Conservation (phyloP, 1,140 invertebrate species). For the Anoplophora glabripennis region DNA sequence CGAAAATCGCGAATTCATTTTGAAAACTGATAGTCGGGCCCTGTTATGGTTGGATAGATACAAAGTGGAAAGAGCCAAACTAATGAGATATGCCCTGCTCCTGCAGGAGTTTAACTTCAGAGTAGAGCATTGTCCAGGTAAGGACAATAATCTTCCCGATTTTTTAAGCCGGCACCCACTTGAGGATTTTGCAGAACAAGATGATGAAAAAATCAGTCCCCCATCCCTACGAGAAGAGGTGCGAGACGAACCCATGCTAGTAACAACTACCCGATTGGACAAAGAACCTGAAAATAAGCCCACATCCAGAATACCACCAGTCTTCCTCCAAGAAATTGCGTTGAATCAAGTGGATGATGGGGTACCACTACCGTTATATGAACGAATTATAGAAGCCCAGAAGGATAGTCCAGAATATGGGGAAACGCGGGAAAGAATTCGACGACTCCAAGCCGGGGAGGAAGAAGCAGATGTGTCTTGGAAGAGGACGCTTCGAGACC, state of each 20-base stretch:
- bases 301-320: neutral
- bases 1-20: no score
- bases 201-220: no score
- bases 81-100: slow-evolving; percentile 37
- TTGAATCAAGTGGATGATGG: neutral
- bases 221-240: neutral
- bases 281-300: neutral
- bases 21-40: no score
- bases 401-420: no score
- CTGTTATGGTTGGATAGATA: slow-evolving; percentile 37
- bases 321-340: no score
- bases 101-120: slow-evolving; percentile 34
- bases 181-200: neutral
- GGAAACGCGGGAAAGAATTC: neutral
- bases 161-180: slow-evolving; percentile 9
- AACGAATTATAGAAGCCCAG: neutral
- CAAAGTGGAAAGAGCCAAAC: slow-evolving; percentile 47
- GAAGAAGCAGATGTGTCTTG: neutral
- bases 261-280: neutral
- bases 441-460: neutral
- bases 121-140: slow-evolving; percentile 27
- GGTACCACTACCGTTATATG: no score
- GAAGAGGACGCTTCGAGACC: neutral
- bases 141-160: slow-evolving; percentile 36
- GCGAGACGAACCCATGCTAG: neutral